phyloP scores from a whole-genome alignment of 1,140 invertebrate genomes.

The Drosophila pruinosa region DNA sequence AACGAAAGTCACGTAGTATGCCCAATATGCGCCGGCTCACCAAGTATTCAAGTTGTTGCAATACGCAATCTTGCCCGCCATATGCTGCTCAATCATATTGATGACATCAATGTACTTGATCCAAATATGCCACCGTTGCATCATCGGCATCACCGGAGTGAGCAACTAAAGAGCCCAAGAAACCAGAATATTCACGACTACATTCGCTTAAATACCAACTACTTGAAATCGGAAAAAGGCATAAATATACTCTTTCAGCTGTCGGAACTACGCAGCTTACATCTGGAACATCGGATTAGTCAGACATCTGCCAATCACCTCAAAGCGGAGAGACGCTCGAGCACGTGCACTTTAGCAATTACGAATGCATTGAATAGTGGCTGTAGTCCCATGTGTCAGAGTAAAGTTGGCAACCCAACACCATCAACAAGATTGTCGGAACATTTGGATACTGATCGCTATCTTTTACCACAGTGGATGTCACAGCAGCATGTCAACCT shows the following conservation, averaged over 20 bases:
- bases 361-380: background rate
- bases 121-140: conserved; percentile 50
- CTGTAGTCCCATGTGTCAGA: background rate
- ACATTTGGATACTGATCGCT: conserved; percentile 12
- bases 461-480: conserved; percentile 39
- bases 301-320: conserved; percentile 11
- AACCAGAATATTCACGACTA: background rate
- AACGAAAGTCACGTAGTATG: conserved; percentile 55
- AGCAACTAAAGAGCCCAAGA: background rate
- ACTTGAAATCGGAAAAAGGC: conserved; percentile 22
- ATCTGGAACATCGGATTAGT: conserved; percentile 2
- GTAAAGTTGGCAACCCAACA: background rate
- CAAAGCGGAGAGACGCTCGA: conserved; percentile 13
- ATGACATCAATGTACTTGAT: conserved; percentile 61
- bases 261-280: conserved; percentile 27
- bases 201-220: background rate
- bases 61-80: conserved; percentile 55
- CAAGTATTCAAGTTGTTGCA: conserved; percentile 37
- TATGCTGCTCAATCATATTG: conserved; percentile 56
- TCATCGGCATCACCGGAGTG: conserved; percentile 28
- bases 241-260: conserved; percentile 39
- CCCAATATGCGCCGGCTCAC: conserved; percentile 55
- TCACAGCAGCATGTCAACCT: conserved; percentile 2
- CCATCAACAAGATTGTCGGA: background rate
- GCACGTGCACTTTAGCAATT: background rate